Base-by-base conservation (phyloP, 2,888 invertebrate genomes). In the Anodontia alba region DNA sequence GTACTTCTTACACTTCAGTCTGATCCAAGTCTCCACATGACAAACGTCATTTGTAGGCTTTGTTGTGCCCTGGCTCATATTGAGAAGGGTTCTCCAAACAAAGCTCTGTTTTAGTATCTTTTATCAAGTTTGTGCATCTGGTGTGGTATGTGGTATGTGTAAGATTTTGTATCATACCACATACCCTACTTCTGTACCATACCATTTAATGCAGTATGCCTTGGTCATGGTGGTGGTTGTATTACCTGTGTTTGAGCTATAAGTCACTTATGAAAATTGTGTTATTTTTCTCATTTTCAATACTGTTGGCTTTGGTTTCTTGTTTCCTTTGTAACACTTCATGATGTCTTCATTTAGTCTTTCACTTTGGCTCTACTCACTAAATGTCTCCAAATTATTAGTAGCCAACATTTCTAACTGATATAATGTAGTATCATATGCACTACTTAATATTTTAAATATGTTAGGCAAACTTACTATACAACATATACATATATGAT, bases 161-260 rank as follows among this genome's bases (percentile, higher is more conserved):
- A n/a, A 20, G 3, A 49, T 15, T 20, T 15, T 49, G 5, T 49
- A 38, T 20, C n/a, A n/a, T 49, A 49, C 49, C 49, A 49, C n/a
- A 49, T n/a, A 15, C 17, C n/a, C 17, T 49, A 15, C 49, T 49
- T 49, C 49, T 49, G 49, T 49, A 49, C 49, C 49, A 49, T 49
- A 49, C 49, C 49, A 49, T 20, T 49, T 49, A 49, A 49, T 49
- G 49, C 49, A 49, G 17, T 49, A 49, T 49, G 49, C 8, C 8
- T 49, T 20, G 49, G 49, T 49, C 49, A 49, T 49, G 49, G 49
- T 49, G 49, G 49, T 49, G 49, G 49, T 49, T 49, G 49, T 49
- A 49, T 49, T 49, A 20, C 49, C 49, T 49, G 49, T 49, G 38
- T 20, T 49, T 49, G 49, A 49, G 17, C n/a, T n/a, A 49, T 49